phyloP scores from a whole-genome alignment of 2,113 vertebrate species.

The Delphinapterus leucas region DNA sequence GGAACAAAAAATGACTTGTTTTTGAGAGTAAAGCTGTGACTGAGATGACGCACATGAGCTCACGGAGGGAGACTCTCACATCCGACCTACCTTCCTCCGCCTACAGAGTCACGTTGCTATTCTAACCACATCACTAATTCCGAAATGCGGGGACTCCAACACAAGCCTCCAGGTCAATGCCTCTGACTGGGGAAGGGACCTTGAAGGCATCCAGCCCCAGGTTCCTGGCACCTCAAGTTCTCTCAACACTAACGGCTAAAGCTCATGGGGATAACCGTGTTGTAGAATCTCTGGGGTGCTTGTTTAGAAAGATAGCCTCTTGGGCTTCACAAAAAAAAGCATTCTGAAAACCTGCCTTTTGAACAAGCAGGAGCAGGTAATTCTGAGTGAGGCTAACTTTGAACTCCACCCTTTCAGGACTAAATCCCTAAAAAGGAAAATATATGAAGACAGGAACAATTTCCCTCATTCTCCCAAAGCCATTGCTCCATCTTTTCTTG shows the following conservation, averaged over 20 bases:
- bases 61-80: constrained; percentile 65
- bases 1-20: constrained; percentile 77
- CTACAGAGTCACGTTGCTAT: constrained; percentile 81
- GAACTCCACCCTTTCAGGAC: background rate
- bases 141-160: constrained; percentile 77
- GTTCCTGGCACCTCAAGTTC: constrained; percentile 22
- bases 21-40: constrained; percentile 81
- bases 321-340: background rate
- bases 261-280: no score
- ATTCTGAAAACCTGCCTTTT: constrained; percentile 7
- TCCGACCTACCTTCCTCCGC: constrained; percentile 64
- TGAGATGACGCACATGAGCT: constrained; percentile 77
- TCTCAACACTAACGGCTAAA: background rate
- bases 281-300: background rate
- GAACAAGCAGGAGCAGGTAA: background rate
- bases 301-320: background rate
- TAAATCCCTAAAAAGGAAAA: background rate
- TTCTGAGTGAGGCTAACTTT: constrained; percentile 2
- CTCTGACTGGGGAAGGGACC: background rate
- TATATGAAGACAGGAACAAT: background rate
- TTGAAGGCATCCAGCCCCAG: background rate
- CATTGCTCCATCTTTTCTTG: background rate
- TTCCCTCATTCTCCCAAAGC: background rate
- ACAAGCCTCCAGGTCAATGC: constrained; percentile 51
- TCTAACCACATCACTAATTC: constrained; percentile 76